These are phyloP conservation scores for Anticlea derivata DNA, from an alignment of 2,888 invertebrate species.

Conservation along the genomic window DNA sequence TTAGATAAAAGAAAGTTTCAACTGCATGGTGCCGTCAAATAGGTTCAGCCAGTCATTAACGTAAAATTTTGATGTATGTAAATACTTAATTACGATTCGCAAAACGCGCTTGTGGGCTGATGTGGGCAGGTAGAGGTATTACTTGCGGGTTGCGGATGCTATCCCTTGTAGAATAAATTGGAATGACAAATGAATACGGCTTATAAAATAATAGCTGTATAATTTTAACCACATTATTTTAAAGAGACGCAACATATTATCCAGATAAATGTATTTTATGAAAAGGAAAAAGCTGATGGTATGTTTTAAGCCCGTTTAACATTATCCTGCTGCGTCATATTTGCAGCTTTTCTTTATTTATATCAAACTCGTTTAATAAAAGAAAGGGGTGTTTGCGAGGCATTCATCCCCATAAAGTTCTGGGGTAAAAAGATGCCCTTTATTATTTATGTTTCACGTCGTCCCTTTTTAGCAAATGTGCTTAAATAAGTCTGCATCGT, in stretches of 20 bases:
- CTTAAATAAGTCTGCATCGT: conserved; percentile 30
- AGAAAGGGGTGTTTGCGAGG: conserved; percentile 43
- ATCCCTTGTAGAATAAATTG: conserved; percentile 28
- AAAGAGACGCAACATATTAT: conserved; percentile 4
- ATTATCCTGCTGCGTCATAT: conserved; percentile 18
- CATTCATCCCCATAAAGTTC: conserved; percentile 52
- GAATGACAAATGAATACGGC: conserved; percentile 23
- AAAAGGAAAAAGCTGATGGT: background rate
- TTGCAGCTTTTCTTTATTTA: conserved; percentile 28
- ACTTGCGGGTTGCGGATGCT: conserved; percentile 25
- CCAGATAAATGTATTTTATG: background rate
- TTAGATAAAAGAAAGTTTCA: too few species aligned
- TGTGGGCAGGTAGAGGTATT: conserved; percentile 30
- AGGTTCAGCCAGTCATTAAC: background rate
- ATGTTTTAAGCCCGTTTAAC: background rate
- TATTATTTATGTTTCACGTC: conserved; percentile 69
- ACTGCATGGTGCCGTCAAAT: too few species aligned
- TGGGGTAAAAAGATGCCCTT: conserved; percentile 61
- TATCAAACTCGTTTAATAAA: conserved; percentile 32
- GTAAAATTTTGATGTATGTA: background rate
- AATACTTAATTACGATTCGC: conserved; percentile 20
- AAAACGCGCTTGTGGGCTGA: conserved; percentile 24
- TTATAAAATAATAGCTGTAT: conserved; percentile 13
- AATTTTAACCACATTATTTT: background rate
- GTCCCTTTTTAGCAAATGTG: conserved; percentile 51